A percentile compares a stretch with the other conserved stretches of the same genome.
These are phyloP conservation scores for Falco punctatus DNA, from an alignment of 2,113 vertebrate genomes.

Conservation along the genomic window DNA sequence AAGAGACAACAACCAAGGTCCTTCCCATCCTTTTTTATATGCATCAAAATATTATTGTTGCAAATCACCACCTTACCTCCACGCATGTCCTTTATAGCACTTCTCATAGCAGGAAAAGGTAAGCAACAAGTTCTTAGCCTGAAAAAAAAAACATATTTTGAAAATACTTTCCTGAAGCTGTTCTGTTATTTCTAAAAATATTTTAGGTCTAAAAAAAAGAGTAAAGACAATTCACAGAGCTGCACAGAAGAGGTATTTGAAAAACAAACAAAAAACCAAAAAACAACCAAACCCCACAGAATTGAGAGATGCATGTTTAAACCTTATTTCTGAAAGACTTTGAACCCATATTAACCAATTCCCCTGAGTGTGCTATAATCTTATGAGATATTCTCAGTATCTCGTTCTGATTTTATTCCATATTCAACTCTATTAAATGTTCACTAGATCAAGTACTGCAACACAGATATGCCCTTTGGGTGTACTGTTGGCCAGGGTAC, in stretches of 20 bases:
- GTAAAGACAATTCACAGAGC: not conserved
- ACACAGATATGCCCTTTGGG: not conserved
- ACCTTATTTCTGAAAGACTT: slow-evolving; percentile 6
- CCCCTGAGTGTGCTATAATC: not conserved
- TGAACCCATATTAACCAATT: not conserved
- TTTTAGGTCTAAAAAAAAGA: not conserved
- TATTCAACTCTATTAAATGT: slow-evolving; percentile 30
- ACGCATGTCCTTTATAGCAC: not conserved
- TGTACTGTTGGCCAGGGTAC: not conserved
- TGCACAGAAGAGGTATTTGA: not conserved
- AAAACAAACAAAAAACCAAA: not conserved
- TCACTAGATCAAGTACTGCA: not conserved
- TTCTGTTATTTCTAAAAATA: not conserved
- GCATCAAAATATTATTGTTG: not conserved
- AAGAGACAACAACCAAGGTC: not conserved
- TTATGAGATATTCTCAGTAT: not conserved
- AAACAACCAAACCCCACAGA: not conserved
- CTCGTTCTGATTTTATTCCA: not conserved
- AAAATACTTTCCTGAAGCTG: not conserved
- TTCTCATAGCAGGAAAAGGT: not conserved
- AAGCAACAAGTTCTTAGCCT: not conserved
- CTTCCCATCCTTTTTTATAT: not conserved
- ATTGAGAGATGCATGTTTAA: not conserved
- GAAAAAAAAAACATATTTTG: not conserved
- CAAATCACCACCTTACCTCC: not conserved